Conservation (phyloP, 2,113 vertebrate species). For the Oryzias curvinotus region DNA sequence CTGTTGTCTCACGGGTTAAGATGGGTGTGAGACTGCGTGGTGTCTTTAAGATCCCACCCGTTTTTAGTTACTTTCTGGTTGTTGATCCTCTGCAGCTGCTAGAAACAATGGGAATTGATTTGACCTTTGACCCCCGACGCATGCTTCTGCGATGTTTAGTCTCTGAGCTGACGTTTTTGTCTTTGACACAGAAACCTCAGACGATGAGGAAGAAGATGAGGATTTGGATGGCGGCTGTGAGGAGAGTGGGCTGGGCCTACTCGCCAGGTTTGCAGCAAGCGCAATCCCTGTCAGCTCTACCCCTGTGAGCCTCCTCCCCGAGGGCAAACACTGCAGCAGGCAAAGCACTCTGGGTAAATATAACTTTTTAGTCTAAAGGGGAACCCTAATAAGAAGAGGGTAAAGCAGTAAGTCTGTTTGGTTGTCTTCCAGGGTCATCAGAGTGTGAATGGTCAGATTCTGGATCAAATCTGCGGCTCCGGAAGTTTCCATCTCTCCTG, state of each 20-base stretch:
- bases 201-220: conserved; percentile 74
- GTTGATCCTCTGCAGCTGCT: not conserved
- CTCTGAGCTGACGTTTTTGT: conserved; percentile 34
- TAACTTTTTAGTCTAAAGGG: too few species aligned
- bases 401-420: not conserved
- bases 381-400: too few species aligned
- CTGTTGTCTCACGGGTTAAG: conserved; percentile 17
- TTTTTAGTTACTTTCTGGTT: not conserved
- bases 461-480: conserved; percentile 85
- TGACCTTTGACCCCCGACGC: conserved; percentile 31
- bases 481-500: conserved; percentile 84
- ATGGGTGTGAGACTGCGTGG: not conserved
- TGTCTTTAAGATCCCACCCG: conserved; percentile 1
- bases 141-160: not conserved
- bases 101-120: conserved; percentile 12
- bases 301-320: conserved; percentile 83
- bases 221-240: conserved; percentile 80
- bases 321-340: conserved; percentile 87
- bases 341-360: conserved; percentile 87
- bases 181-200: conserved; percentile 84
- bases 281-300: conserved; percentile 84
- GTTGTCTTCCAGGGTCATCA: conserved; percentile 78
- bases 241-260: conserved; percentile 91
- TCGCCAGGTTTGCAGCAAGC: conserved; percentile 91
- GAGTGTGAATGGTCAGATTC: conserved; percentile 95